A percentile compares a stretch with the other conserved stretches of the same genome.
phyloP scores from a whole-genome alignment of 1,140 invertebrate species.

The Oncopodura yosiiana region DNA sequence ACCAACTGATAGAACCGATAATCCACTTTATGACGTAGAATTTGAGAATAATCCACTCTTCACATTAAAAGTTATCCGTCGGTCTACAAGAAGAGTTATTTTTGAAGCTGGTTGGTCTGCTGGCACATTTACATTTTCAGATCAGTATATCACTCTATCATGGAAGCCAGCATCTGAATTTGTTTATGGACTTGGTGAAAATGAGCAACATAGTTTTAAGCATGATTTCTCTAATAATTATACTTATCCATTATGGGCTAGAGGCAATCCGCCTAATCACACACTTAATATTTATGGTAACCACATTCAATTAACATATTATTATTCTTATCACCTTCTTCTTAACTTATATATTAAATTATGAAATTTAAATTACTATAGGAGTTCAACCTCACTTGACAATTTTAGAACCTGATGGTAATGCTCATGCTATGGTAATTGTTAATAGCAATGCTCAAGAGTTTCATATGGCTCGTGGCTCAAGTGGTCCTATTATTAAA shows the following conservation, averaged over 20 bases:
- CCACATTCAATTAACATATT: conserved; percentile 37
- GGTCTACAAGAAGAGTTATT: conserved; percentile 2
- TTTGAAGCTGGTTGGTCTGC: conserved; percentile 36
- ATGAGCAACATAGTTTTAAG: conserved; percentile 34
- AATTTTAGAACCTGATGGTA: conserved; percentile 41
- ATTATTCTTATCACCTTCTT: conserved; percentile 40
- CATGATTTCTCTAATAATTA: conserved; percentile 36
- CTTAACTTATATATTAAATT: too few relatives aligned
- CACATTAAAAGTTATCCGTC: conserved; percentile 21
- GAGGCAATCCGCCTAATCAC: conserved; percentile 23
- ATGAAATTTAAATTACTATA: not conserved
- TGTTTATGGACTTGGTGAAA: conserved; percentile 48
- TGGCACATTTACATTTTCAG: conserved; percentile 50
- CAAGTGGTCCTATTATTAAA: not conserved
- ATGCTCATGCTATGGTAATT: conserved; percentile 26
- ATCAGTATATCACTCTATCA: conserved; percentile 47
- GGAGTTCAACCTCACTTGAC: conserved; percentile 46
- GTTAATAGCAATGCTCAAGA: conserved; percentile 35
- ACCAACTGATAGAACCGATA: not conserved
- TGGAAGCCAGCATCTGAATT: conserved; percentile 41
- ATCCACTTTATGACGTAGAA: conserved; percentile 12
- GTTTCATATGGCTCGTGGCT: not conserved
- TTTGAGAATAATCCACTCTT: conserved; percentile 19
- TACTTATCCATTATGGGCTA: conserved; percentile 15
- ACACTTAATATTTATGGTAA: conserved; percentile 26